phyloP scores from a whole-genome alignment of 2,888 invertebrate species.

The Polyploca ridens region DNA sequence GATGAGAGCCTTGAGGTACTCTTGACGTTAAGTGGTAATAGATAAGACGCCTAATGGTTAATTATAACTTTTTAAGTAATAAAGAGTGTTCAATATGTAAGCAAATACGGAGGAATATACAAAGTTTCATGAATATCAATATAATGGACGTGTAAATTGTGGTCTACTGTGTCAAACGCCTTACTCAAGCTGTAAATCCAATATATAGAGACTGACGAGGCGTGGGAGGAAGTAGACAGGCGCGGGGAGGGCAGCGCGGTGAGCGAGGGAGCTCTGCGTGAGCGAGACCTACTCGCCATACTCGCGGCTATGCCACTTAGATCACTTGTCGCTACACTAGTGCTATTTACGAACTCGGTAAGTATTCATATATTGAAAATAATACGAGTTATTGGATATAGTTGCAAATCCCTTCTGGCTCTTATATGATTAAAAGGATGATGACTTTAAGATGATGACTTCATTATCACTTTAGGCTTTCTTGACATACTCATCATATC shows the following conservation, averaged over 20 bases:
- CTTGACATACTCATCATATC: too few species aligned
- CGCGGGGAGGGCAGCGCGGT: slow-evolving; percentile 65
- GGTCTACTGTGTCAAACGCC: background rate
- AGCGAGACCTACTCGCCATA: slow-evolving; percentile 65
- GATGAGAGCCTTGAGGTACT: too few species aligned
- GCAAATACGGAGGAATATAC: too few species aligned
- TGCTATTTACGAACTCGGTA: slow-evolving; percentile 59
- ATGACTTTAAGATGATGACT: too few species aligned
- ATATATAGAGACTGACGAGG: slow-evolving; percentile 50
- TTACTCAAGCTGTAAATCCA: background rate
- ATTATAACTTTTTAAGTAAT: too few species aligned
- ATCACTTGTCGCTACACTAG: slow-evolving; percentile 56
- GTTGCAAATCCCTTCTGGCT: too few species aligned
- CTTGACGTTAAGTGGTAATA: too few species aligned
- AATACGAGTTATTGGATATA: too few species aligned
- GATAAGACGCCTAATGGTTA: too few species aligned
- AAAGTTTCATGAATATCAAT: background rate
- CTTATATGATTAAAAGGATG: too few species aligned
- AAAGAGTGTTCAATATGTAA: too few species aligned
- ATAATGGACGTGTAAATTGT: background rate
- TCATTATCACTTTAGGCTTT: too few species aligned
- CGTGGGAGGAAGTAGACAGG: slow-evolving; percentile 71
- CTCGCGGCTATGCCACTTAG: slow-evolving; percentile 57
- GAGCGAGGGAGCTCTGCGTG: slow-evolving; percentile 63
- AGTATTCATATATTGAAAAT: slow-evolving; percentile 24